Evolutionary conservation across 2,888 invertebrate species (phyloP).

Genomic region (Lucinisca nassula): DNA sequence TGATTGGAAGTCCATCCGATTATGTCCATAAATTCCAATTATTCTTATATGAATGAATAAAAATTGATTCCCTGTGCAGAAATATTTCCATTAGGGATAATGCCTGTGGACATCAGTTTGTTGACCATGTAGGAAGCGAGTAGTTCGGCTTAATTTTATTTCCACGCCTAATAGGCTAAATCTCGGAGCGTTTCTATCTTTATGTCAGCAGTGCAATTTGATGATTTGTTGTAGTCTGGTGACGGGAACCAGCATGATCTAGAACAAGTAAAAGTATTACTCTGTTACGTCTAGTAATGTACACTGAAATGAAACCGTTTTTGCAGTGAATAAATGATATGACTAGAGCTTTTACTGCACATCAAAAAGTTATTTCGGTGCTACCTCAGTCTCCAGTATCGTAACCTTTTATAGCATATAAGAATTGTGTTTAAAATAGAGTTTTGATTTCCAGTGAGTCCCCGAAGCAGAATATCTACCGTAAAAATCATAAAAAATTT

Average conservation of each 20-base stretch:
- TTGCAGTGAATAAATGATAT: too few relatives aligned
- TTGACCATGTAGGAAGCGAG: not conserved
- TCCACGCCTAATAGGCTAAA: not conserved
- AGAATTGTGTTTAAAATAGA: too few relatives aligned
- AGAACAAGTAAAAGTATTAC: too few relatives aligned
- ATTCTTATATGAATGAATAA: not conserved
- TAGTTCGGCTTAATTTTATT: not conserved
- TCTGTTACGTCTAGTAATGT: too few relatives aligned
- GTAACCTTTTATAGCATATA: too few relatives aligned
- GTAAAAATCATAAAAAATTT: too few relatives aligned
- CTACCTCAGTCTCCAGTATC: too few relatives aligned
- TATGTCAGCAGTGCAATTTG: not conserved
- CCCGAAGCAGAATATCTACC: too few relatives aligned
- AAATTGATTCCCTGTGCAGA: not conserved
- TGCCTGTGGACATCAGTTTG: not conserved
- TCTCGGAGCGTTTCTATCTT: not conserved
- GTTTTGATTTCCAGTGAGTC: too few relatives aligned
- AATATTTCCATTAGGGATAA: not conserved
- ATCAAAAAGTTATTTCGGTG: too few relatives aligned
- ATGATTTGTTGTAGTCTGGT: not conserved
- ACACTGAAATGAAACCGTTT: too few relatives aligned
- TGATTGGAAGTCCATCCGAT: not conserved
- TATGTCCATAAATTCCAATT: slow-evolving; percentile 5
- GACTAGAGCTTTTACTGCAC: too few relatives aligned
- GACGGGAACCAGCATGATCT: not conserved